Conservation (phyloP, 2,113 vertebrate genomes). For the Salvator merianae region DNA sequence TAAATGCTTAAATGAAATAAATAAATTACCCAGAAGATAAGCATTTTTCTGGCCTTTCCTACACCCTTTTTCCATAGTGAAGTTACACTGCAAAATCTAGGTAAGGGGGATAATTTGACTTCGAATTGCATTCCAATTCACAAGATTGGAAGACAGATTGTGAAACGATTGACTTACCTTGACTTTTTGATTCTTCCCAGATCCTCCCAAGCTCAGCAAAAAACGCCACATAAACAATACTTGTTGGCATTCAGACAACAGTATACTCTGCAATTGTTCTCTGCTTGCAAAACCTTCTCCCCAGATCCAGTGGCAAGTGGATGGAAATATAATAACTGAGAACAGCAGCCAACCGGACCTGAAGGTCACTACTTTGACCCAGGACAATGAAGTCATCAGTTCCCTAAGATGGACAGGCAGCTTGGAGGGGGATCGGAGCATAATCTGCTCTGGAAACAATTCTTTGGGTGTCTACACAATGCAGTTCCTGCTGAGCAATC, state of each 20-base stretch:
- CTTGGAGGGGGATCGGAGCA: neutral
- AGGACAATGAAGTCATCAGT: neutral
- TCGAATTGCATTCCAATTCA: no score
- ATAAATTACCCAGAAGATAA: no score
- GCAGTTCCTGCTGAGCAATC: neutral
- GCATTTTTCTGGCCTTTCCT: no score
- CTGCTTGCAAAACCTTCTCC: neutral
- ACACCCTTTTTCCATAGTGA: no score
- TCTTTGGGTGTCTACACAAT: neutral
- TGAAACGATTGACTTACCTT: neutral
- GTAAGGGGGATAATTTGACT: no score
- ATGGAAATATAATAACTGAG: neutral
- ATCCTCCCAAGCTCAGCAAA: neutral
- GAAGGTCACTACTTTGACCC: neutral
- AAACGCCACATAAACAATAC: neutral
- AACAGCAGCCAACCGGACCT: neutral
- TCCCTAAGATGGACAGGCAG: neutral
- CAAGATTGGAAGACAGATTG: no score
- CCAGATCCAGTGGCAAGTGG: conserved; percentile 5
- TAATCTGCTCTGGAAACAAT: conserved; percentile 15
- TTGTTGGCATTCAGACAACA: neutral
- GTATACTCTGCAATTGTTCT: neutral
- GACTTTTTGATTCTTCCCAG: neutral
- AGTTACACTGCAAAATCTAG: no score
- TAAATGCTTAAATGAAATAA: no score